Evolutionary conservation across 2,797 vertebrate species (phyloP).

Genomic region (Cynodonichthys magdalenae): DNA sequence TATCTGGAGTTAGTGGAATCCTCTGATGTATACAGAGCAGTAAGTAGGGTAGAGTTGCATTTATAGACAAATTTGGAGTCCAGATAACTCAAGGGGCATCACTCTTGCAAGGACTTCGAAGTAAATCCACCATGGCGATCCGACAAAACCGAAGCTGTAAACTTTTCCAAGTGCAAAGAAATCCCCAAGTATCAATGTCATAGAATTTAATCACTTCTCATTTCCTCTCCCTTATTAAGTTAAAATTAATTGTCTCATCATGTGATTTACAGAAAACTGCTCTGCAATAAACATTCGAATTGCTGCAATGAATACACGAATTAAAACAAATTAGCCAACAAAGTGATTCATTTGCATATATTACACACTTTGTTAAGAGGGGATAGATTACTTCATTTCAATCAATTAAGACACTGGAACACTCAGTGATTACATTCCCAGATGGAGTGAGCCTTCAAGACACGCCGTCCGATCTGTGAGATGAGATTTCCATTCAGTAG

Average conservation of each 20-base stretch:
- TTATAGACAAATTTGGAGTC: constrained; percentile 45
- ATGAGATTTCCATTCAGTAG: constrained; percentile 52
- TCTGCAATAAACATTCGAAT: constrained; percentile 73
- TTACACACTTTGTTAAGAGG: constrained; percentile 88
- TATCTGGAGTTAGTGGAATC: constrained; percentile 61
- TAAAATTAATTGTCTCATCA: constrained; percentile 72
- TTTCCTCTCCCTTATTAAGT: constrained; percentile 70
- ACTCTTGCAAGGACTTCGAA: constrained; percentile 37
- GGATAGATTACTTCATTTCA: constrained; percentile 81
- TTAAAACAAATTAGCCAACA: constrained; percentile 87
- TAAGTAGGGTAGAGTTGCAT: constrained; percentile 25
- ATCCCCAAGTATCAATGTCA: constrained; percentile 67
- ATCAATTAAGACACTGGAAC: constrained; percentile 85
- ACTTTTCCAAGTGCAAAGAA: constrained; percentile 55
- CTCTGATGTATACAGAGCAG: constrained; percentile 25
- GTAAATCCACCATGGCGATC: constrained; percentile 15
- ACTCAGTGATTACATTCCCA: constrained; percentile 81
- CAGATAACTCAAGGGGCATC: constrained; percentile 31
- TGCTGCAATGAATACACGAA: constrained; percentile 77
- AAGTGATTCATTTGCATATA: constrained; percentile 96
- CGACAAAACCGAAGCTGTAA: constrained; percentile 39
- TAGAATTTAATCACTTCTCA: constrained; percentile 67
- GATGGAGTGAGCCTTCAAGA: constrained; percentile 75
- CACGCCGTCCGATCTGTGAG: constrained; percentile 47
- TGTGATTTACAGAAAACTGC: constrained; percentile 62